Percentiles rank a stretch among this genome's conserved stretches.
These are phyloP conservation scores for Heteromurus nitidus DNA, from an alignment of 2,888 invertebrate genomes.

Conservation along the genomic window DNA sequence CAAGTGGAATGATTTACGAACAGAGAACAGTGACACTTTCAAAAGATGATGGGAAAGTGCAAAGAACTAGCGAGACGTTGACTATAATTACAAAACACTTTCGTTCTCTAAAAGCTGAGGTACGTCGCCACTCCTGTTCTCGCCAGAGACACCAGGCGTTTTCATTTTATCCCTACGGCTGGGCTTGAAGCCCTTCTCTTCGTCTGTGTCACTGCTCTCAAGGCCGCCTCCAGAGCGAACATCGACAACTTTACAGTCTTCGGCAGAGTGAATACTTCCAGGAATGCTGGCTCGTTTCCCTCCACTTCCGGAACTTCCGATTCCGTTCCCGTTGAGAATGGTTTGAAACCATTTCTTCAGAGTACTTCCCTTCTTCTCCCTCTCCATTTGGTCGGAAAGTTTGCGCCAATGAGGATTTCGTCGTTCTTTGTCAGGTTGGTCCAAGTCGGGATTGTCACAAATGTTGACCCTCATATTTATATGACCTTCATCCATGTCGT, in stretches of 20 bases:
- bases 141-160: conserved; percentile 30
- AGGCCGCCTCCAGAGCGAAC: neutral
- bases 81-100: conserved; percentile 56
- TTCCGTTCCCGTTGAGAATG: conserved; percentile 71
- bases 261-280: conserved; percentile 4
- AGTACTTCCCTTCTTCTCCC: conserved; percentile 66
- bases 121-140: conserved; percentile 39
- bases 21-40: no score
- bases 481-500: conserved; percentile 33
- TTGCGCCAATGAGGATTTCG: conserved; percentile 66
- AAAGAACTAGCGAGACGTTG: neutral
- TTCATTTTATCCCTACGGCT: conserved; percentile 12
- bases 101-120: conserved; percentile 57
- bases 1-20: no score
- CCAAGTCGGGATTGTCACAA: conserved; percentile 30
- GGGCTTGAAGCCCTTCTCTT: conserved; percentile 29
- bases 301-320: conserved; percentile 59
- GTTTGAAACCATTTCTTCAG: conserved; percentile 73
- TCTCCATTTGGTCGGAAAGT: conserved; percentile 68
- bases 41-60: neutral
- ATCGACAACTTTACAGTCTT: conserved; percentile 29
- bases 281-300: conserved; percentile 31
- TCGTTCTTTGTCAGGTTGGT: conserved; percentile 11
- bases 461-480: conserved; percentile 61
- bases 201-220: conserved; percentile 31